Evolutionary conservation across 2,113 vertebrate species (phyloP).

Genomic region (Polypterus bichir): DNA sequence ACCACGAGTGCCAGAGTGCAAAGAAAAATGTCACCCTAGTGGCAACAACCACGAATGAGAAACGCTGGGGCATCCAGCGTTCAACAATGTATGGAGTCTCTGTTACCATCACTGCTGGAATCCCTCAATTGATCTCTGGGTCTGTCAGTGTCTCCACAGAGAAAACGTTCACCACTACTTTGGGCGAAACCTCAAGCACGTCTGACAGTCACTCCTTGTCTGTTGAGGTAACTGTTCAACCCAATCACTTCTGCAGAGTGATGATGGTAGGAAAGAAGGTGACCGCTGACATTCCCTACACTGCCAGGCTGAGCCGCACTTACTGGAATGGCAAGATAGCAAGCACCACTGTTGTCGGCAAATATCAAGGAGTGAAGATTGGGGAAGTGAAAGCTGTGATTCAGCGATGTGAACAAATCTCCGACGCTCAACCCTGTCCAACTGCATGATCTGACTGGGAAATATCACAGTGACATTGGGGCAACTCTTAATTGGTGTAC

Average conservation of each 20-base stretch:
- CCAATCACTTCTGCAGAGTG: slow-evolving; percentile 44
- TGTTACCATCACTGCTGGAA: slow-evolving; percentile 41
- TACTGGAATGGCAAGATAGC: slow-evolving; percentile 43
- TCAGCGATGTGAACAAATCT: slow-evolving; percentile 42
- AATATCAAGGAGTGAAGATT: slow-evolving; percentile 43
- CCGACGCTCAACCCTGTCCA: slow-evolving; percentile 39
- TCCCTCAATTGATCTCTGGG: slow-evolving; percentile 37
- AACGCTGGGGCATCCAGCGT: slow-evolving; percentile 48
- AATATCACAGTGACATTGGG: too few relatives aligned
- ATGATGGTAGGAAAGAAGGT: slow-evolving; percentile 48
- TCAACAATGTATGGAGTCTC: slow-evolving; percentile 40
- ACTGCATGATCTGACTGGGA: slow-evolving; percentile 10
- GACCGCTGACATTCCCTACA: slow-evolving; percentile 47
- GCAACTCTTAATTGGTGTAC: too few relatives aligned
- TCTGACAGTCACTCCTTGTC: slow-evolving; percentile 39
- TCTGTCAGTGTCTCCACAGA: slow-evolving; percentile 39
- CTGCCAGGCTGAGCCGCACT: slow-evolving; percentile 41
- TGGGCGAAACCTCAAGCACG: slow-evolving; percentile 40
- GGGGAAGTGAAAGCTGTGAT: slow-evolving; percentile 45
- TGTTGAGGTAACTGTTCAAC: slow-evolving; percentile 37
- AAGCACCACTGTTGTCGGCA: slow-evolving; percentile 42
- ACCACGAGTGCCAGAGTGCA: slow-evolving; percentile 42
- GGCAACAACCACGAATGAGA: slow-evolving; percentile 40
- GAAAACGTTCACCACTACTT: slow-evolving; percentile 41
- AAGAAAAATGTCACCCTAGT: slow-evolving; percentile 43